Evolutionary conservation across 2,888 invertebrate species (phyloP), one percentile per base, ranked within the genome.

Genomic region (Ferrisia virgata): DNA sequence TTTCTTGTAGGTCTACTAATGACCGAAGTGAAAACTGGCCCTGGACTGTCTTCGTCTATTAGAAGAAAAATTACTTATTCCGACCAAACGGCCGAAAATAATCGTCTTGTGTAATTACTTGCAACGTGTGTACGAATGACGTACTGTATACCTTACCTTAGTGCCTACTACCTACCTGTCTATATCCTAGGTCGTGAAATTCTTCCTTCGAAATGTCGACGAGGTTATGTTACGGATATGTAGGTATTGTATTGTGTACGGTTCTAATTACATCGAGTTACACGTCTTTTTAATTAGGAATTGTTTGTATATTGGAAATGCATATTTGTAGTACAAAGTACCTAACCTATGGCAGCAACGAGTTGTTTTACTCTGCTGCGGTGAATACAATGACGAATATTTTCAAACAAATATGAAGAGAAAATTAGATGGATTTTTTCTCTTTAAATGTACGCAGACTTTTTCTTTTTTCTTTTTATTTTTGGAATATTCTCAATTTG

Each of bases 31-130:
- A 64, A 64, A 64, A 64, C 58, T 28, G 13, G 58, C n/a, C n/a
- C n/a, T n/a, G n/a, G n/a, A n/a, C n/a, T n/a, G n/a, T n/a, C n/a
- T 64, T 28, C 58, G 58, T 64, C 58, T 64, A 64, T 64, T 64
- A 64, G 58, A 9, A 28, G 58, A 28, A 64, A 25, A 22, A 64
- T 64, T 28, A 64, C 58, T 47, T 18, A 47, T 18, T 4, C 3
- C 58, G 28, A 64, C 25, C 11, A 5, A 3, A 18, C 18, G 47
- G 28, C 9, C 58, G 58, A 64, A 64, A 64, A 47, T 64, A 25
- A 64, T 64, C 58, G 58, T 28, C 11, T 28, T 25, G 22, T 28
- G 58, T 64, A 64, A 64, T 64, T 64, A 28, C 28, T n/a, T n/a
- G n/a, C 18, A 5, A 18, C 18, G 3, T 47, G 18, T 8, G 18